Conservation (phyloP, 2,888 invertebrate species). For the Scaptomyza tumidula region DNA sequence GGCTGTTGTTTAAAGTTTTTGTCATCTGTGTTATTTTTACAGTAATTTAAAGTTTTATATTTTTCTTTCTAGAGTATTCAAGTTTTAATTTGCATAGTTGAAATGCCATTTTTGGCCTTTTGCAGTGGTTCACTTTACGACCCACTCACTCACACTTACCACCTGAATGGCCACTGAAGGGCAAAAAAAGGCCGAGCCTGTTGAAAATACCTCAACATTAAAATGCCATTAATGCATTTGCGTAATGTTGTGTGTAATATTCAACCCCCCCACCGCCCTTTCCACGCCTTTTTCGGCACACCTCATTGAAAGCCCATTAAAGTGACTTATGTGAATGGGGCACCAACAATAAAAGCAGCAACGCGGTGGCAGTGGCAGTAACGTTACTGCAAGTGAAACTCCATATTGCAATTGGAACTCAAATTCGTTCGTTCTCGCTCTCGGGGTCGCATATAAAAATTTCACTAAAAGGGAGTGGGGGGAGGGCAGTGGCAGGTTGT, state of each 20-base stretch:
- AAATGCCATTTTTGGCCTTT: constrained; percentile 37
- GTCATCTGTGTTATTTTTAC: constrained; percentile 33
- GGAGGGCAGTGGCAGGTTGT: constrained; percentile 9
- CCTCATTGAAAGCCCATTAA: constrained; percentile 79
- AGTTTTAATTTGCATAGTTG: constrained; percentile 67
- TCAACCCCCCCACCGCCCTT: too few species aligned
- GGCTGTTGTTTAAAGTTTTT: constrained; percentile 64
- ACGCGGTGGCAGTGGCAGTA: not conserved
- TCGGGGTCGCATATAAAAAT: constrained; percentile 61
- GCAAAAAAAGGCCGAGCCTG: constrained; percentile 10
- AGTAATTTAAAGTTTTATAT: constrained; percentile 60
- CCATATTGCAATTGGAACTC: constrained; percentile 44
- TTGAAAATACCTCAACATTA: constrained; percentile 73
- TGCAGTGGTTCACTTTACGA: not conserved
- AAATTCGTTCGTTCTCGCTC: constrained; percentile 6
- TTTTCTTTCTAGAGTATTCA: constrained; percentile 50
- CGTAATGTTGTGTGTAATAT: constrained; percentile 70
- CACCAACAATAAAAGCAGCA: constrained; percentile 5
- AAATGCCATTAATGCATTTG: constrained; percentile 79
- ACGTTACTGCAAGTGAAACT: constrained; percentile 32
- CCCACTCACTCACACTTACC: constrained; percentile 8
- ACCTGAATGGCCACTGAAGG: constrained; percentile 39
- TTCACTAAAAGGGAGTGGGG: constrained; percentile 69
- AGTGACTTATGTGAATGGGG: constrained; percentile 72
- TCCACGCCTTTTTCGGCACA: constrained; percentile 43